Percentiles rank a stretch among this genome's conserved stretches.
Conservation (phyloP, 2,888 invertebrate genomes). For the Perizoma affinitatum region DNA sequence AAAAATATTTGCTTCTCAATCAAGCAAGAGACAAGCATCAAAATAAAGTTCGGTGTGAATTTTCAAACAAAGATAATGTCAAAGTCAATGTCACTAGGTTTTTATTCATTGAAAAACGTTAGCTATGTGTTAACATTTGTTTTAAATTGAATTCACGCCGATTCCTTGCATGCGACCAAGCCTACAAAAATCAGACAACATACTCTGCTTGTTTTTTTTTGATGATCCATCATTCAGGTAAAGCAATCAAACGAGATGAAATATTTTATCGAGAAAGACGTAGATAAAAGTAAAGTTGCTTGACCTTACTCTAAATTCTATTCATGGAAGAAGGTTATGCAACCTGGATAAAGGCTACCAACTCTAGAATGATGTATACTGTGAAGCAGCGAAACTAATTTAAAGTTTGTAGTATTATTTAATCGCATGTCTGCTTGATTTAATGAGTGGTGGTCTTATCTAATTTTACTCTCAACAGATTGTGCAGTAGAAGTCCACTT, state of each 20-base stretch:
- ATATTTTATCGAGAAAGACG: not conserved
- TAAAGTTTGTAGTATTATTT: slow-evolving; percentile 58
- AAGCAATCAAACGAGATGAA: no score
- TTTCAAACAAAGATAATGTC: not conserved
- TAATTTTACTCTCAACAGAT: no score
- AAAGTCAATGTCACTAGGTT: no score
- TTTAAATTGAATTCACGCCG: no score
- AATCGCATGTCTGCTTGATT: slow-evolving; percentile 37
- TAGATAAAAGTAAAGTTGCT: slow-evolving; percentile 5
- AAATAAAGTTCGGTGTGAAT: slow-evolving; percentile 9
- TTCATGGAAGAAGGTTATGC: slow-evolving; percentile 23
- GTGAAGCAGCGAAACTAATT: slow-evolving; percentile 58
- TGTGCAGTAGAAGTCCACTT: no score
- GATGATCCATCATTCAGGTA: no score
- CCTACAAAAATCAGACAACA: no score
- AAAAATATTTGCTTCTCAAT: not conserved
- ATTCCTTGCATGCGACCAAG: no score
- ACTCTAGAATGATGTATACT: slow-evolving; percentile 56
- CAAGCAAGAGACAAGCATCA: slow-evolving; percentile 1
- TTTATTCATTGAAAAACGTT: no score
- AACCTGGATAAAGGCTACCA: slow-evolving; percentile 33
- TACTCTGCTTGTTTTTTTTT: no score
- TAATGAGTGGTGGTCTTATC: slow-evolving; percentile 4
- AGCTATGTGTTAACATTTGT: no score
- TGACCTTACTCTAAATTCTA: slow-evolving; percentile 28